Conservation (phyloP, 2,113 vertebrate species). For the Salminus brasiliensis region DNA sequence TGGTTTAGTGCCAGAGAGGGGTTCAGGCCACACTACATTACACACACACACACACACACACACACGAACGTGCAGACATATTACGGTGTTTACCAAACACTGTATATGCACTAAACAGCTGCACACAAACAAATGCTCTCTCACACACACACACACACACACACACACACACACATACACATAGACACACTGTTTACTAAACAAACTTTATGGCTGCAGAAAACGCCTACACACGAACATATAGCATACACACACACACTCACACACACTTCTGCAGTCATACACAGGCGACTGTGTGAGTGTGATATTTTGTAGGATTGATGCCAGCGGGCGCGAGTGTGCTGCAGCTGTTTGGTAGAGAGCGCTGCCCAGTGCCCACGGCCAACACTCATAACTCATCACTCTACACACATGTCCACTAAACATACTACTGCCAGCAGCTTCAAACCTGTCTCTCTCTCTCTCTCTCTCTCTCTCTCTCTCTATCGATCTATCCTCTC, state of each 20-base stretch:
- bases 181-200: not conserved
- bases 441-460: not conserved
- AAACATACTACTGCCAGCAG: not conserved
- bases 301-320: not conserved
- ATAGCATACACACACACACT: not conserved
- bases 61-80: not conserved
- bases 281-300: not conserved
- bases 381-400: not conserved
- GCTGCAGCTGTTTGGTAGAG: conserved; percentile 8
- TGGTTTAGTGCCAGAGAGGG: conserved; percentile 10
- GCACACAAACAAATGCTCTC: not conserved
- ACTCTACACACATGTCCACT: not conserved
- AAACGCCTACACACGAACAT: not conserved
- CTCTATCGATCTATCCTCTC: not conserved
- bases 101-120: not conserved
- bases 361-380: not conserved
- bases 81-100: conserved; percentile 5
- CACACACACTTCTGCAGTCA: no score
- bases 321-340: not conserved
- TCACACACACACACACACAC: not conserved
- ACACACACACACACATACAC: no score
- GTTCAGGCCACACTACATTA: not conserved
- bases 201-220: not conserved
- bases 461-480: not conserved
- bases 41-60: not conserved